Conservation (phyloP, 1,140 invertebrate species). For the Brachionus asplanchnoidis region DNA sequence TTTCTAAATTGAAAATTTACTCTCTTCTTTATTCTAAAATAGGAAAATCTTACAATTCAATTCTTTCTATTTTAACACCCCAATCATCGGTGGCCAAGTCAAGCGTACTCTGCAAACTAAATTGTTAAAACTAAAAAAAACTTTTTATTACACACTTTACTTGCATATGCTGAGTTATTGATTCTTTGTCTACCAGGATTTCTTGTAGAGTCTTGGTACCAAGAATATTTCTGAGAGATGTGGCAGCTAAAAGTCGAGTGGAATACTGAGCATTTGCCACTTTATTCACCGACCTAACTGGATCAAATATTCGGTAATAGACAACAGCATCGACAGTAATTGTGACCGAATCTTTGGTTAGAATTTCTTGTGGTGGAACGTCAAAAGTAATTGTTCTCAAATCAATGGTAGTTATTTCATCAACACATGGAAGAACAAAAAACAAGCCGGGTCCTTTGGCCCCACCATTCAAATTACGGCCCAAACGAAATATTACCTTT, state of each 20-base stretch:
- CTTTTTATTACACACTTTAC: background rate
- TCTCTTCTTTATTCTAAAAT: background rate
- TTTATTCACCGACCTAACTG: slow-evolving; percentile 21
- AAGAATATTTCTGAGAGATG: slow-evolving; percentile 43
- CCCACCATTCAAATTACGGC: slow-evolving; percentile 5
- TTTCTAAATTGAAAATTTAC: slow-evolving; percentile 41
- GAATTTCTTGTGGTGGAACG: slow-evolving; percentile 44
- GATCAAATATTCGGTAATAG: slow-evolving; percentile 36
- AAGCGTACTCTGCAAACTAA: background rate
- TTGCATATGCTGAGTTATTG: slow-evolving; percentile 36
- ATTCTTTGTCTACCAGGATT: slow-evolving; percentile 42
- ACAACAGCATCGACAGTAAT: slow-evolving; percentile 40
- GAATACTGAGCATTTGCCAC: slow-evolving; percentile 43
- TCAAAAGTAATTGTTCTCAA: slow-evolving; percentile 44
- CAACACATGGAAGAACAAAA: slow-evolving; percentile 44
- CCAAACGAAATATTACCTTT: slow-evolving; percentile 25
- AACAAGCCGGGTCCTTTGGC: slow-evolving; percentile 43
- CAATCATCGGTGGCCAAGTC: slow-evolving; percentile 41
- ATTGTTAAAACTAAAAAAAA: background rate
- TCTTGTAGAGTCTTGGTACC: slow-evolving; percentile 43
- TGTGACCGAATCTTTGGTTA: slow-evolving; percentile 45
- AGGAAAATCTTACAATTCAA: slow-evolving; percentile 36
- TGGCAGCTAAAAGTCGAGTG: slow-evolving; percentile 43
- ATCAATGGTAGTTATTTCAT: slow-evolving; percentile 42
- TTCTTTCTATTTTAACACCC: slow-evolving; percentile 37